Conservation (phyloP, 2,113 vertebrate species). For the Colossoma macropomum region DNA sequence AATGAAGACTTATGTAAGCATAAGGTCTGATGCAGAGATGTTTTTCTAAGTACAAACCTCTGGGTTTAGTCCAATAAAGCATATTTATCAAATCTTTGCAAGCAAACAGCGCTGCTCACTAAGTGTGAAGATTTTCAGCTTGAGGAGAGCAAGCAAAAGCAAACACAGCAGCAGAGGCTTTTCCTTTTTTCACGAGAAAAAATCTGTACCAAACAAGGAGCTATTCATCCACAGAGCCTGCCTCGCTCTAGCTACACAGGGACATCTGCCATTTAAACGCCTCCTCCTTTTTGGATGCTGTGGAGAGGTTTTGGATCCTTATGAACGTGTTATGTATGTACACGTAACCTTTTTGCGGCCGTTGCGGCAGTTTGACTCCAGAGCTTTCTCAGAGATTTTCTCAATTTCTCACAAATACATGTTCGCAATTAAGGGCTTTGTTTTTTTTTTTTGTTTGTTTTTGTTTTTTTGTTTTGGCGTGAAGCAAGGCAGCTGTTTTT, state of each 20-base stretch:
- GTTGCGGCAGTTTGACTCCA: constrained; percentile 53
- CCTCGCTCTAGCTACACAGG: constrained; percentile 55
- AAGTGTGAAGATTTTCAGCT: constrained; percentile 59
- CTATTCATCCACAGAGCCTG: constrained; percentile 72
- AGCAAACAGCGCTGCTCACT: constrained; percentile 56
- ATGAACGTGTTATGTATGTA: constrained; percentile 65
- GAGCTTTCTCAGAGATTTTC: constrained; percentile 14
- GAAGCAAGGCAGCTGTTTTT: constrained; percentile 33
- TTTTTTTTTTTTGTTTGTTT: background rate
- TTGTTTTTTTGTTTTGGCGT: constrained; percentile 5
- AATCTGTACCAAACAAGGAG: constrained; percentile 74
- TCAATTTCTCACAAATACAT: constrained; percentile 33
- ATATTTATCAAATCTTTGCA: constrained; percentile 55
- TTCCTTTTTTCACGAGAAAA: constrained; percentile 69
- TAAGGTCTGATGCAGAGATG: constrained; percentile 3
- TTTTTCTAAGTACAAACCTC: background rate
- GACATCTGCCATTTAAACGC: constrained; percentile 72
- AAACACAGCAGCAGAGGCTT: constrained; percentile 66
- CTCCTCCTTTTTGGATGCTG: constrained; percentile 53
- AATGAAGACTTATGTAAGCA: constrained; percentile 13
- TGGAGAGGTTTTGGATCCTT: constrained; percentile 59
- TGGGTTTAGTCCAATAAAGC: constrained; percentile 50
- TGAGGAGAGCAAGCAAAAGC: constrained; percentile 58
- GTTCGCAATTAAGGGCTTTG: constrained; percentile 36
- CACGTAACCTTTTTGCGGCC: constrained; percentile 70